These are phyloP conservation scores for Temnothorax longispinosus DNA, from an alignment of 1,140 invertebrate genomes.

Conservation along the genomic window DNA sequence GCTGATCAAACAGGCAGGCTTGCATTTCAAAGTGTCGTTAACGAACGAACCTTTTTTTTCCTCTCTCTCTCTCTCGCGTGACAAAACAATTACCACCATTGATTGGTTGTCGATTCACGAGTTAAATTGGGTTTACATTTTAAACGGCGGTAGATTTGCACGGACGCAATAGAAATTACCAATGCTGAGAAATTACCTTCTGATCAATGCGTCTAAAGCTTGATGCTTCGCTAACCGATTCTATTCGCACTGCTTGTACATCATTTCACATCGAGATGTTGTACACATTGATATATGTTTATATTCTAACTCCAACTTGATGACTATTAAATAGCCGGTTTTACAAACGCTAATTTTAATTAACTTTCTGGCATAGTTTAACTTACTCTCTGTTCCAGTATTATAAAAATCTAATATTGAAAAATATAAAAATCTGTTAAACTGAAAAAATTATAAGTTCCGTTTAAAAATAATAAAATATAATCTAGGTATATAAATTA, in stretches of 20 bases:
- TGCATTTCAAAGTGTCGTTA: slow-evolving; percentile 57
- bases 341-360: neutral
- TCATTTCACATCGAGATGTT: neutral
- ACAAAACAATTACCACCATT: slow-evolving; percentile 65
- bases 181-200: slow-evolving; percentile 41
- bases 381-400: neutral
- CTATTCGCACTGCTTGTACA: slow-evolving; percentile 6
- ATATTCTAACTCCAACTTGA: neutral
- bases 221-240: neutral
- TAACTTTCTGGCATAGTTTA: neutral
- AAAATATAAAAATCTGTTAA: neutral
- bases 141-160: slow-evolving; percentile 46
- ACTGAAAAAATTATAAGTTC: neutral
- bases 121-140: slow-evolving; percentile 72
- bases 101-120: slow-evolving; percentile 67
- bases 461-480: neutral
- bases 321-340: neutral
- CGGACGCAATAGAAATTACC: slow-evolving; percentile 49
- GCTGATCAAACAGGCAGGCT: slow-evolving; percentile 54
- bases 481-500: neutral
- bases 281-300: neutral
- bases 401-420: neutral
- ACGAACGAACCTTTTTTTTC: slow-evolving; percentile 38
- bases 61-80: neutral
- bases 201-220: slow-evolving; percentile 37